A percentile compares a stretch with the other conserved stretches of the same genome.
Evolutionary conservation across 2,797 vertebrate species (phyloP).

Genomic region (Tragopan temminckii): DNA sequence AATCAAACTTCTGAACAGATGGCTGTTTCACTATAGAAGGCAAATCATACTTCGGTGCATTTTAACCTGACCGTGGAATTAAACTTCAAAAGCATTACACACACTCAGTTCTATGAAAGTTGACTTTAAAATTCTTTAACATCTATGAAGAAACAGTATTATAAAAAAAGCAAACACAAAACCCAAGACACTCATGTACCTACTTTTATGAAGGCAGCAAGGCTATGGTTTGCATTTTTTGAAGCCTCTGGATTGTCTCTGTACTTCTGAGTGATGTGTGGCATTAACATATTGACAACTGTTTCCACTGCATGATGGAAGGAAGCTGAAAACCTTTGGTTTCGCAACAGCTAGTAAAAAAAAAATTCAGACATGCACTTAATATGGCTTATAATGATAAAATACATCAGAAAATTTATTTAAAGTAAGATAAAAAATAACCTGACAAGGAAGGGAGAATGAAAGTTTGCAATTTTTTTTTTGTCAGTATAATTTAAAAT

Average conservation of each 20-base stretch:
- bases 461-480: background rate
- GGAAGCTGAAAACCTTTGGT: slow-evolving; percentile 95
- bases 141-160: background rate
- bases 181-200: background rate
- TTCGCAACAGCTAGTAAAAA: slow-evolving; percentile 88
- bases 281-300: slow-evolving; percentile 96
- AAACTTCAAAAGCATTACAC: background rate
- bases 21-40: background rate
- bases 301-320: slow-evolving; percentile 97
- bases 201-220: slow-evolving; percentile 98
- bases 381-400: background rate
- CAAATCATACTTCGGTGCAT: background rate
- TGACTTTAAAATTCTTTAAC: background rate
- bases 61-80: background rate
- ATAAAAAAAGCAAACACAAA: background rate
- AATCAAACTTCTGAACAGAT: background rate
- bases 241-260: slow-evolving; percentile 96
- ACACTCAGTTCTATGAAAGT: background rate
- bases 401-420: background rate
- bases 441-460: background rate
- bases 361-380: slow-evolving; percentile 24
- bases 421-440: background rate
- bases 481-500: background rate
- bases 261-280: slow-evolving; percentile 98
- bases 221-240: slow-evolving; percentile 96